phyloP scores from a whole-genome alignment of 2,888 invertebrate species.

The Atrina japonica region DNA sequence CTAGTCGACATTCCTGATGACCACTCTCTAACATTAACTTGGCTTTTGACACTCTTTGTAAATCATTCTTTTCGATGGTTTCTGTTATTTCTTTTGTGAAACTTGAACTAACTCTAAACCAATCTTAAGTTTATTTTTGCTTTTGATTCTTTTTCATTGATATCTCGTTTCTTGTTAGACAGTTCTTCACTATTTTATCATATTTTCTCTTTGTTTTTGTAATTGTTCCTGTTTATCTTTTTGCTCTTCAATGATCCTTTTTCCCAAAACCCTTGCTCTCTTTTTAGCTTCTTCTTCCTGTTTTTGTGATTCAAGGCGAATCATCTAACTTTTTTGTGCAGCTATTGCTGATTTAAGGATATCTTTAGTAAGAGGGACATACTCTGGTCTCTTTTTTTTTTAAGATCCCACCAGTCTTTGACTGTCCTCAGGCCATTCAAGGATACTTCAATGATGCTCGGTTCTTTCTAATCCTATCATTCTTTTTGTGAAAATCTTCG shows the following conservation, averaged over 20 bases:
- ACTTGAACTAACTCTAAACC: slow-evolving; percentile 4
- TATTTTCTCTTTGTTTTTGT: slow-evolving; percentile 2
- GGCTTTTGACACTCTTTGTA: slow-evolving; percentile 9
- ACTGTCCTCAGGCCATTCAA: slow-evolving; percentile 9
- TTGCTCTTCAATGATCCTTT: slow-evolving; percentile 16
- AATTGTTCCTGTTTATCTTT: slow-evolving; percentile 11
- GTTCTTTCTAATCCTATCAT: slow-evolving; percentile 10
- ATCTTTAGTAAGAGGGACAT: slow-evolving; percentile 10
- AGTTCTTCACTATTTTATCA: background rate
- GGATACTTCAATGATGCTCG: slow-evolving; percentile 11
- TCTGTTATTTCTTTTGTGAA: slow-evolving; percentile 5
- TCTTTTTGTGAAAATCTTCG: slow-evolving; percentile 2
- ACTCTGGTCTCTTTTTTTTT: slow-evolving; percentile 1
- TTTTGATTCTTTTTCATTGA: slow-evolving; percentile 15
- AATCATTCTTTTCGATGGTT: background rate
- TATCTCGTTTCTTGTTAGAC: background rate
- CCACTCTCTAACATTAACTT: slow-evolving; percentile 11
- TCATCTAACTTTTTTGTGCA: slow-evolving; percentile 12
- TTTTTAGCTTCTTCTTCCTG: slow-evolving; percentile 11
- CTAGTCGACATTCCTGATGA: slow-evolving; percentile 3
- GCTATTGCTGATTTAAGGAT: slow-evolving; percentile 11
- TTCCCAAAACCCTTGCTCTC: slow-evolving; percentile 4
- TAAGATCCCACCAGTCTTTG: slow-evolving; percentile 6
- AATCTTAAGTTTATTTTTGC: slow-evolving; percentile 11
- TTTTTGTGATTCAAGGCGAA: slow-evolving; percentile 5